Conservation (phyloP, 2,113 vertebrate species). For the Cyanoliseus patagonus region DNA sequence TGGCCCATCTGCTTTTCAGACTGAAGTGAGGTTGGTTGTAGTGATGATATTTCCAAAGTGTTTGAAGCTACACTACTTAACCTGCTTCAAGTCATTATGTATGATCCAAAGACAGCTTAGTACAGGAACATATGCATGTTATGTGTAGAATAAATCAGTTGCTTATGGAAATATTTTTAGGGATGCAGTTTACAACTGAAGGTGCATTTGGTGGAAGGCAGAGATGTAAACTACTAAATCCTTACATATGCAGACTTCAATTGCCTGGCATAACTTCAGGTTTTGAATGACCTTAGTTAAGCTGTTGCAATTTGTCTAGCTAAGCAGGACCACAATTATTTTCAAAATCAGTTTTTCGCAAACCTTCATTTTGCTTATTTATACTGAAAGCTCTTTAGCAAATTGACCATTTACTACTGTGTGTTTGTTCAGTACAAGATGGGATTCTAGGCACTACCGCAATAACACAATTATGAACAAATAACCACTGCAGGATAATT, state of each 20-base stretch:
- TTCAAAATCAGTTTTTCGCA: background rate
- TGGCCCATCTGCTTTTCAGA: background rate
- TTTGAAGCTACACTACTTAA: background rate
- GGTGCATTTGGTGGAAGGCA: background rate
- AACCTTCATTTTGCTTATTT: background rate
- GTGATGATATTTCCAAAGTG: background rate
- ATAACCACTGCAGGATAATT: background rate
- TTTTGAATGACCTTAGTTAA: background rate
- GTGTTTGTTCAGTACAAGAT: background rate
- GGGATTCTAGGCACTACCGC: background rate
- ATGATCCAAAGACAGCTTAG: background rate
- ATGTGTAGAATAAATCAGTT: background rate
- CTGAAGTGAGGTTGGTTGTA: background rate
- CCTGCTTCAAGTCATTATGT: background rate
- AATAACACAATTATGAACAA: background rate
- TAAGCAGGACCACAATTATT: background rate
- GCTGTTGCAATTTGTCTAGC: background rate
- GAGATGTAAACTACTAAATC: background rate
- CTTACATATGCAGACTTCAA: background rate
- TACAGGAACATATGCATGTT: background rate
- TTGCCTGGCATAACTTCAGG: background rate
- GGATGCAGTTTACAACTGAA: background rate
- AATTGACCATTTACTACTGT: background rate
- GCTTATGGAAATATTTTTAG: background rate
- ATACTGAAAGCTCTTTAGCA: background rate